Evolutionary conservation across 2,113 vertebrate genomes (phyloP), one percentile per base, ranked within the genome.

Genomic region (Thamnaconus septentrionalis): DNA sequence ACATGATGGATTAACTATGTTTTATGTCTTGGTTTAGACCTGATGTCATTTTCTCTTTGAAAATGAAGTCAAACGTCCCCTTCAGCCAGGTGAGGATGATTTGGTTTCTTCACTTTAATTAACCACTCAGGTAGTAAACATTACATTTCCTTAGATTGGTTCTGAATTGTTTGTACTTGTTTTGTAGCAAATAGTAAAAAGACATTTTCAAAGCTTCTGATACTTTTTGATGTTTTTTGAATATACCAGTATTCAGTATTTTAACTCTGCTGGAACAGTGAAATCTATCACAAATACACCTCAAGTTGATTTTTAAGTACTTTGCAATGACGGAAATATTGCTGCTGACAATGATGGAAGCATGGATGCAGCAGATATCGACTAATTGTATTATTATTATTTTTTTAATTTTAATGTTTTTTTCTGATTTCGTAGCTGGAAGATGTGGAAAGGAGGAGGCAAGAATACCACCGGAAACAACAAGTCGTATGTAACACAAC

Each of bases 1-100:
- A 31, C 18, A 31, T 31, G 18, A 31, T 31, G 18, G 18, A 31
- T 31, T 31, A 31, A 31, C 18, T 31, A 11, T 5, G 6, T 6
- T n/a, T 0, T 3, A 39, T n/a, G 4, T 11, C 53, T 53, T 60
- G 41, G 46, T 58, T n/a, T 31, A n/a, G 5, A 55, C 7, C 18
- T 31, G 18, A 31, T 31, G 18, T 31, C 18, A 31, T 31, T 31
- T 31, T 31, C 1, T 31, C 18, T 66, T 2, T 69, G 6, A 82
- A 47, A 47, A 91, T 90, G 85, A 85, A 78, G 56, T 59, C 42
- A 3, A 78, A 84, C 41, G 45, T 88, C 54, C 0, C 74, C 6
- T 92, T 91, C 53, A 70, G 82, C 60, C 87, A 85, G 86, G 91
- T 93, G 73, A 6, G 40, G 0, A 1, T 7, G 7, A 6, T 59